Percentiles rank a stretch among this genome's conserved stretches.
Conservation (phyloP, 2,888 invertebrate species). For the Oeneis ivallda region DNA sequence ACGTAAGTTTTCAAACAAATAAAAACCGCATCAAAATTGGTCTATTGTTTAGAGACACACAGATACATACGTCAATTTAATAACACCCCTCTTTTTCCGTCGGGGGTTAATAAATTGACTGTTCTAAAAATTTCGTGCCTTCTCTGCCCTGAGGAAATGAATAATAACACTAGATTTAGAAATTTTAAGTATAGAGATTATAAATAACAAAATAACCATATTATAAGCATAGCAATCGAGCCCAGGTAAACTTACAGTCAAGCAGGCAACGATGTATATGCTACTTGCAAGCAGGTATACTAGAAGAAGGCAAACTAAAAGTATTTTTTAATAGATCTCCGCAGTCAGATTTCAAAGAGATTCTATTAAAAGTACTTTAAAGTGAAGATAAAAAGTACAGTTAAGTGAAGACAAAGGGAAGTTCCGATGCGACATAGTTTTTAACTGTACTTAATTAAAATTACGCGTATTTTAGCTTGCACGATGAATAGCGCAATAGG, state of each 20-base stretch:
- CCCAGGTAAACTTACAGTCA: background rate
- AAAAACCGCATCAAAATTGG: too few species aligned
- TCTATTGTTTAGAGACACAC: too few species aligned
- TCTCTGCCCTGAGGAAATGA: too few species aligned
- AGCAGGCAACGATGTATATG: background rate
- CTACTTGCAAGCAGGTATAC: too few species aligned
- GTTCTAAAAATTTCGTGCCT: too few species aligned
- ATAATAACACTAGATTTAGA: too few species aligned
- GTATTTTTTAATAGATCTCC: background rate
- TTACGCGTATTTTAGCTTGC: background rate
- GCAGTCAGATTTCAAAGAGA: constrained; percentile 2
- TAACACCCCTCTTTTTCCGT: too few species aligned
- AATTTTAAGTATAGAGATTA: too few species aligned
- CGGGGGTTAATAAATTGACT: too few species aligned
- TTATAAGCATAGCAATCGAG: background rate
- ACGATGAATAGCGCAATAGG: background rate
- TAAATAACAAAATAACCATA: too few species aligned
- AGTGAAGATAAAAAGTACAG: constrained; percentile 3
- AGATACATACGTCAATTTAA: too few species aligned
- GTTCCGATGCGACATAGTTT: background rate
- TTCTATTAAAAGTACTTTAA: constrained; percentile 3
- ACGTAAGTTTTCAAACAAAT: too few species aligned
- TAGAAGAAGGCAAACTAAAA: background rate
- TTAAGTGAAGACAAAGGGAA: background rate
- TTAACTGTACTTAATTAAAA: constrained; percentile 1